Evolutionary conservation across 2,888 invertebrate genomes (phyloP).

Genomic region (Leptinotarsa peninsularis): DNA sequence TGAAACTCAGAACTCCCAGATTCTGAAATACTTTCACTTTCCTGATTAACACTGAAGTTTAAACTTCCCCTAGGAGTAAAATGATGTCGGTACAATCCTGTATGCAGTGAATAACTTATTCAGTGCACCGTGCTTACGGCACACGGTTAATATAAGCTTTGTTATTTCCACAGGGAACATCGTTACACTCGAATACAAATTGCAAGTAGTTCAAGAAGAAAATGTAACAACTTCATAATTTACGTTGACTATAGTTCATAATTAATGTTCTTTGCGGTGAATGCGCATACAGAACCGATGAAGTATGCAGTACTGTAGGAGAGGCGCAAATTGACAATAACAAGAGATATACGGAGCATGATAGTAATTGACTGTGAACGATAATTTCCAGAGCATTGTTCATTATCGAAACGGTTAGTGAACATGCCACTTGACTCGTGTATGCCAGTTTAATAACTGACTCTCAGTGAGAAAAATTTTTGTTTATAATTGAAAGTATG

Average conservation of each 20-base stretch:
- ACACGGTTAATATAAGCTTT: conserved; percentile 21
- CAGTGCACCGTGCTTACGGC: conserved; percentile 7
- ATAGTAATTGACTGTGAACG: not conserved
- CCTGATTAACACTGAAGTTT: conserved; percentile 13
- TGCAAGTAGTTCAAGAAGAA: conserved; percentile 36
- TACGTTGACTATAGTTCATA: conserved; percentile 13
- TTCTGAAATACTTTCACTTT: not conserved
- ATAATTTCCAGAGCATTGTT: not conserved
- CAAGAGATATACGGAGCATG: not conserved
- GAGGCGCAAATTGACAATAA: not conserved
- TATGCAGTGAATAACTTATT: conserved; percentile 13
- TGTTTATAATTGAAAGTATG: too few relatives aligned
- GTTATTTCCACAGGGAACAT: conserved; percentile 37
- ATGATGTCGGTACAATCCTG: conserved; percentile 2
- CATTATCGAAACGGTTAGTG: not conserved
- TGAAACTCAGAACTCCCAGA: not conserved
- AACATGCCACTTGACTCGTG: too few relatives aligned
- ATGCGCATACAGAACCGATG: not conserved
- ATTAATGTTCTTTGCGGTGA: not conserved
- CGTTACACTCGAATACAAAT: conserved; percentile 27
- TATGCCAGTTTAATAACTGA: too few relatives aligned
- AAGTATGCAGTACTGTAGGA: not conserved
- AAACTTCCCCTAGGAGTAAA: conserved; percentile 1
- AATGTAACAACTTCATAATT: conserved; percentile 30
- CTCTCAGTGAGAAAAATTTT: too few relatives aligned